A percentile compares a stretch with the other conserved stretches of the same genome.
These are phyloP conservation scores for Trematocara macrostoma DNA, from an alignment of 2,113 vertebrate species.

Conservation along the genomic window DNA sequence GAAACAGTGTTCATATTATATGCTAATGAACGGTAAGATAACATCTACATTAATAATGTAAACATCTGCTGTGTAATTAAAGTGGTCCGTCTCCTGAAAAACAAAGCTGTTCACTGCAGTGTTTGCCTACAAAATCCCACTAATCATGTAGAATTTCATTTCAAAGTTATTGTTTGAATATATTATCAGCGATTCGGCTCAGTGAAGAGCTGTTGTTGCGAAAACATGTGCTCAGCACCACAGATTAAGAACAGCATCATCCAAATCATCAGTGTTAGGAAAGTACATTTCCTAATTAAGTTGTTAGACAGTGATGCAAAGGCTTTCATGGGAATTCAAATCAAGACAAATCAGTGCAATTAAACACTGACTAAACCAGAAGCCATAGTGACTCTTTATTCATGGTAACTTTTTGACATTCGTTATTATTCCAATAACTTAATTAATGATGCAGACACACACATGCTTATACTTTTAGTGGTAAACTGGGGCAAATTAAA, in stretches of 20 bases:
- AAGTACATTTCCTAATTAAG: background rate
- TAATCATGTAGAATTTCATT: background rate
- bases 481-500: background rate
- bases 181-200: background rate
- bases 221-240: background rate
- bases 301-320: background rate
- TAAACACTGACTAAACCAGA: background rate
- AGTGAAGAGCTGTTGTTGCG: background rate
- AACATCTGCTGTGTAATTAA: slow-evolving; percentile 44
- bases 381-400: background rate
- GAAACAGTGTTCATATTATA: background rate
- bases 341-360: background rate
- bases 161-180: background rate
- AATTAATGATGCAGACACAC: background rate
- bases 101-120: slow-evolving; percentile 5
- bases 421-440: background rate
- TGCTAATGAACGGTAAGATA: slow-evolving; percentile 30
- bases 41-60: slow-evolving; percentile 42
- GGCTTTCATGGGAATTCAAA: background rate
- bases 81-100: slow-evolving; percentile 2
- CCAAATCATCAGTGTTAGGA: background rate
- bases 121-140: background rate
- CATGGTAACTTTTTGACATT: background rate
- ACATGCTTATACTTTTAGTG: background rate
- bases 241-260: background rate